Percentiles rank a stretch among this genome's conserved stretches.
Conservation (phyloP, 2,113 vertebrate species). For the Myrmecophaga tridactyla region DNA sequence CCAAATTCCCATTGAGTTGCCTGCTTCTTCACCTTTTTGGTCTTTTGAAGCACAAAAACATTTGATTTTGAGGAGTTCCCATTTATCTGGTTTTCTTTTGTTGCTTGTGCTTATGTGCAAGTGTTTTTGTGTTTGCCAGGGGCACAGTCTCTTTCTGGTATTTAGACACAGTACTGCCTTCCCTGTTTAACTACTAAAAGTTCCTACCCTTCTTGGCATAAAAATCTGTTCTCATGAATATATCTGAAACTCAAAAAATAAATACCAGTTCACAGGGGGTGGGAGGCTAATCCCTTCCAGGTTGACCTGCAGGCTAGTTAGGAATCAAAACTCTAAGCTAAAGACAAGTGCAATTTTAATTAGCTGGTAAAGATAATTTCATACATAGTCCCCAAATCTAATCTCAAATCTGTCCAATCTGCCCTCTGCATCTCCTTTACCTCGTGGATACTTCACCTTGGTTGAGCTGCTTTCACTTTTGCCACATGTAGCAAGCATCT, state of each 20-base stretch:
- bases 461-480: background rate
- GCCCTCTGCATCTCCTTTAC: background rate
- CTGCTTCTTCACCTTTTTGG: too few relatives aligned
- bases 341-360: background rate
- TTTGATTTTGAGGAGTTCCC: too few relatives aligned
- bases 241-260: constrained; percentile 5
- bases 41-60: too few relatives aligned
- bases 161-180: background rate
- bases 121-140: constrained; percentile 15
- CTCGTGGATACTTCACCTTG: background rate
- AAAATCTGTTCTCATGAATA: constrained; percentile 26
- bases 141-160: background rate
- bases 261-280: background rate
- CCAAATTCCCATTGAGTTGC: too few relatives aligned
- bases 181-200: constrained; percentile 41
- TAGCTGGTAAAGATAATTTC: constrained; percentile 23
- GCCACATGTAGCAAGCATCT: background rate
- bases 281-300: background rate
- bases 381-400: background rate
- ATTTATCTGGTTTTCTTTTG: too few relatives aligned
- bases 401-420: background rate
- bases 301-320: background rate
- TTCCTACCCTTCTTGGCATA: background rate
- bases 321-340: background rate
- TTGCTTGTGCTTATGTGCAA: too few relatives aligned